A percentile compares a stretch with the other conserved stretches of the same genome.
Evolutionary conservation across 2,888 invertebrate species (phyloP).

Genomic region (Coelopa pilipes): DNA sequence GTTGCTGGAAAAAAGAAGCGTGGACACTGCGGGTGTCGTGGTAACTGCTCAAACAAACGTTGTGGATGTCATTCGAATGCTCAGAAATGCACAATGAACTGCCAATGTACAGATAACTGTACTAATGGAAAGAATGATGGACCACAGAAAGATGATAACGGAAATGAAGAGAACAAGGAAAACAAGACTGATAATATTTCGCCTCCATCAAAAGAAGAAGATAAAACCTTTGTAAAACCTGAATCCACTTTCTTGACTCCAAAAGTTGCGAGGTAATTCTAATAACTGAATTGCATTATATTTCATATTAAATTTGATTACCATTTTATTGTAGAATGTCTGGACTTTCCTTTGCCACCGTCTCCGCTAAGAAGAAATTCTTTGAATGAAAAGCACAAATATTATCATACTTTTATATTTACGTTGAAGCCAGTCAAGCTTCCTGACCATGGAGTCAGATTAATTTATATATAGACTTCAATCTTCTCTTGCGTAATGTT

Average conservation of each 20-base stretch:
- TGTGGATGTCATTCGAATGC: constrained; percentile 51
- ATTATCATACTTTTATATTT: no score
- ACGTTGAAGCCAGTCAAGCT: no score
- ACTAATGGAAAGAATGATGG: constrained; percentile 34
- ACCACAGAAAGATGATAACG: constrained; percentile 15
- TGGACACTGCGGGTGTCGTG: constrained; percentile 50
- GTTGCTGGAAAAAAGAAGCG: constrained; percentile 35
- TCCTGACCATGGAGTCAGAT: no score
- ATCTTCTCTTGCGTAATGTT: background rate
- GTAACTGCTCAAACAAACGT: constrained; percentile 51
- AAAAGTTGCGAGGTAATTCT: constrained; percentile 48
- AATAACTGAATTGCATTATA: background rate
- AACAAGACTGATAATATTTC: background rate
- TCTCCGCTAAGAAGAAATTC: constrained; percentile 53
- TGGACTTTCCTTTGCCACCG: constrained; percentile 48
- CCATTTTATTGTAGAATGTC: constrained; percentile 45
- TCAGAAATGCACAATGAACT: constrained; percentile 44
- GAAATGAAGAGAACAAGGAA: constrained; percentile 15
- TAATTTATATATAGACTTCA: no score
- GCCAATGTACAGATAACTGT: constrained; percentile 42
- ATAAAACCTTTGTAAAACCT: constrained; percentile 40
- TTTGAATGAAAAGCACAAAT: constrained; percentile 44
- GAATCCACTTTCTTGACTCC: constrained; percentile 46
- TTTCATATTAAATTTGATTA: background rate
- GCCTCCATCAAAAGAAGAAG: constrained; percentile 1